Evolutionary conservation across 2,113 vertebrate species (phyloP), one percentile per base, ranked within the genome.

Genomic region (Acrocephalus kingi): DNA sequence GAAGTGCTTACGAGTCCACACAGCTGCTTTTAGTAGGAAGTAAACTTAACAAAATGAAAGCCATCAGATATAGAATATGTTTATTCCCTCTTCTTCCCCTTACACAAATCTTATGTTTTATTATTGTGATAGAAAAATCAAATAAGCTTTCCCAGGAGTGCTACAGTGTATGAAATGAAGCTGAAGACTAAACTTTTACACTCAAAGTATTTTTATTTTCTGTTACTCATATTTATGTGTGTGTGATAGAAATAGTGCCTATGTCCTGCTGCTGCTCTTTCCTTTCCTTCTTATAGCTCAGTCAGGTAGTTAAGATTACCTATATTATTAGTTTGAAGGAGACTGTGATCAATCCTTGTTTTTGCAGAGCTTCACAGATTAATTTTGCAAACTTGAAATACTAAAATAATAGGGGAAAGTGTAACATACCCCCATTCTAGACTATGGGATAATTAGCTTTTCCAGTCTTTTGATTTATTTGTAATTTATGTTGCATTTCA

Each of bases 11-110:
- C 61, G 54, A 89, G 51, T 64, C 21, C 46, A 77, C 54, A 77
- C 43, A 93, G 54, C 62, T 94, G 54, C 37, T 83, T 91, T 83
- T 71, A 82, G 82, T 24, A 62, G 67, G 67, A 91, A 95, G 71
- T 73, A 73, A 89, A 62, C 10, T 45, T 94, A 75, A 67, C 33
- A 78, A 84, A 96, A 84, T 2, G 28, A 84, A 94, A 93, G 30
- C 56, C 62, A 58, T 76, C 71, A 90, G 69, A 19, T 66, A 58
- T 7, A 25, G 64, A 59, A 64, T 79, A 66, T 33, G 43, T 77
- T 71, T 64, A 68, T 94, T 93, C 78, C 37, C 14, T 82, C 61
- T 73, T 89, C 80, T 74, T 87, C 46, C 37, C 8, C 54, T 61
- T 85, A 54, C n/a, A 80, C 41, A 76, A 76, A 83, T 66, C 46